Evolutionary conservation across 2,113 vertebrate species (phyloP).

Genomic region (Aspiorhynchus laticeps): DNA sequence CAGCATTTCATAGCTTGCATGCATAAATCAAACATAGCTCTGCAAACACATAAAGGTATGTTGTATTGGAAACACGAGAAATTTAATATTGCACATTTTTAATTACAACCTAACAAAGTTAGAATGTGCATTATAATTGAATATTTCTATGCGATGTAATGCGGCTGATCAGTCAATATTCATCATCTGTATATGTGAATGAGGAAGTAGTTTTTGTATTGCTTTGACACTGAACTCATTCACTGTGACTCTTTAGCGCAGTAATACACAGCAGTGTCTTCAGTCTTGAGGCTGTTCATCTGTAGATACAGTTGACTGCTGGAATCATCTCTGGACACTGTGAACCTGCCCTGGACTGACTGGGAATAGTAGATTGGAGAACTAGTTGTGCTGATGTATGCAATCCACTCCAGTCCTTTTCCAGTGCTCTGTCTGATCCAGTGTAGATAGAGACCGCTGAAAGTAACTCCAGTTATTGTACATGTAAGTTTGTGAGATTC

Average conservation of each 20-base stretch:
- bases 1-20: neutral
- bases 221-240: too few species aligned
- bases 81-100: neutral
- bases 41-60: neutral
- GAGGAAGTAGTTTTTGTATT: too few species aligned
- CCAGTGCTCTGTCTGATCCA: conserved; percentile 28
- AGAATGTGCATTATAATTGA: neutral
- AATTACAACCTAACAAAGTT: neutral
- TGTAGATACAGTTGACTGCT: too few species aligned
- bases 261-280: too few species aligned
- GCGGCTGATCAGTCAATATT: neutral
- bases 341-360: conserved; percentile 42
- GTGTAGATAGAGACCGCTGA: neutral
- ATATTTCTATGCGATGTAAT: neutral
- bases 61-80: neutral
- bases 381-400: neutral
- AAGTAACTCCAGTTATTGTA: conserved; percentile 29
- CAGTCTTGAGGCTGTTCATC: too few species aligned
- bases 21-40: neutral
- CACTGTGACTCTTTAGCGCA: too few species aligned
- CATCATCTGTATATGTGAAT: conserved; percentile 59
- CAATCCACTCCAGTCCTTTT: conserved; percentile 46
- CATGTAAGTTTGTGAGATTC: conserved; percentile 22
- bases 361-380: conserved; percentile 18
- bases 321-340: conserved; percentile 11